Evolutionary conservation across 1,140 invertebrate genomes (phyloP), one percentile per base, ranked within the genome.

Genomic region (Lycorma delicatula): DNA sequence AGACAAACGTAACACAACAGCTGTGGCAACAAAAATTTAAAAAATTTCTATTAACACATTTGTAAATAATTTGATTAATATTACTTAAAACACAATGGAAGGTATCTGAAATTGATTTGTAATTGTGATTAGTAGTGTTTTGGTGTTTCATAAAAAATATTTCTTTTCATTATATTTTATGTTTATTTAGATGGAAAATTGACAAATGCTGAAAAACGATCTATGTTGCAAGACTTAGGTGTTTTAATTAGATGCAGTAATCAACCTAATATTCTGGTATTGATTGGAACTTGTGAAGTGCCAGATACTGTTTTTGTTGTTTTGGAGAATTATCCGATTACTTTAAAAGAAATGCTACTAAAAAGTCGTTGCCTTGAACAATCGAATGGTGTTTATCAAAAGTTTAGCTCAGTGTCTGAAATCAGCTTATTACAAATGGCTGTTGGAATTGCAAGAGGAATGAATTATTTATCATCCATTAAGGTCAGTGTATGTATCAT

Each of bases 231-330:
- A 44, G 86, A 90, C 62, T 68, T 93, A 27, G 85, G 88, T 58
- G 63, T 84, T 27, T 73, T 91, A 9, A 81, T 87, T 2, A 79
- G 81, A 67, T 73, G 81, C 1, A 81, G 80, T 1, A 38, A 54
- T 23, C 84, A 89, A 69, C 77, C 81, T 16, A 83, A 90, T 72
- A 71, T 92, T 0, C 74, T 89, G 4, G 77, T 81, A 46, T 77
- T 92, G 18, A 77, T 90, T 63, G 90, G 90, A 3, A 86, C 86
- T 22, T 87, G 84, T 66, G 87, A 91, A 70, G 86, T 83, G 46
- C 74, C 80, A 1, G 83, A 87, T 49, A 83, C 79, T 28, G 71
- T 89, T 6, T 84, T 81, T 64, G 74, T 90, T 18, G 79, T 85
- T 1, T 67, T 88, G 27, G 86, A 89, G 71, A 73, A 83, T 55